These are phyloP conservation scores for Cataglyphis livida DNA, from an alignment of 2,888 invertebrate species.

Conservation along the genomic window DNA sequence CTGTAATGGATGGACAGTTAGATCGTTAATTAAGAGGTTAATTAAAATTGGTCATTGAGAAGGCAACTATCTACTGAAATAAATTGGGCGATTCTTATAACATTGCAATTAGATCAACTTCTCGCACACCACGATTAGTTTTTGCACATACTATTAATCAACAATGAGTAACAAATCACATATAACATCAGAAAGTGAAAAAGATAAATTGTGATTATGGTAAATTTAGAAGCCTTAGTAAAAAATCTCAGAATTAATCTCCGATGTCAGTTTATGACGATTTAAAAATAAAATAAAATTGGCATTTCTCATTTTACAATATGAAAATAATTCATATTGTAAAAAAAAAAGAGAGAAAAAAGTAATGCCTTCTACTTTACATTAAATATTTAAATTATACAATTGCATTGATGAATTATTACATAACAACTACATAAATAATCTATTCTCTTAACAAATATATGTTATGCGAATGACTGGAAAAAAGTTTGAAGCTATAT, in stretches of 20 bases:
- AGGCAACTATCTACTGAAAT: conserved; percentile 25
- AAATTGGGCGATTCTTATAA: conserved; percentile 11
- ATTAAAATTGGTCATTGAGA: conserved; percentile 49
- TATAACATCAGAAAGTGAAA: neutral
- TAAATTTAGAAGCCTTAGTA: conserved; percentile 15
- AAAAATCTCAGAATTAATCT: neutral
- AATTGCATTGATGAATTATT: neutral
- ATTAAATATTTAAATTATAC: neutral
- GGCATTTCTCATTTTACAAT: too few relatives aligned
- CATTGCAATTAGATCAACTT: conserved; percentile 53
- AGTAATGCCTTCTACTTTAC: neutral
- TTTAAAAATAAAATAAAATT: neutral
- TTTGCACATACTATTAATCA: conserved; percentile 45
- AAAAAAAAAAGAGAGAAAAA: neutral
- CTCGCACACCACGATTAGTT: conserved; percentile 51
- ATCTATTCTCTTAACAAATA: neutral
- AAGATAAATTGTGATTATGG: conserved; percentile 52
- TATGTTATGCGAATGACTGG: neutral
- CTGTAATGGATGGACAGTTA: conserved; percentile 65
- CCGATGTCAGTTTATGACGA: neutral
- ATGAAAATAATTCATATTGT: neutral
- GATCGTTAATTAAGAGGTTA: conserved; percentile 60
- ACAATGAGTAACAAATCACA: conserved; percentile 1
- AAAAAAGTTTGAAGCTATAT: neutral
- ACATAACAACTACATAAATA: neutral